Evolutionary conservation across 2,888 invertebrate genomes (phyloP), one percentile per base, ranked within the genome.

Genomic region (Rhingia rostrata): DNA sequence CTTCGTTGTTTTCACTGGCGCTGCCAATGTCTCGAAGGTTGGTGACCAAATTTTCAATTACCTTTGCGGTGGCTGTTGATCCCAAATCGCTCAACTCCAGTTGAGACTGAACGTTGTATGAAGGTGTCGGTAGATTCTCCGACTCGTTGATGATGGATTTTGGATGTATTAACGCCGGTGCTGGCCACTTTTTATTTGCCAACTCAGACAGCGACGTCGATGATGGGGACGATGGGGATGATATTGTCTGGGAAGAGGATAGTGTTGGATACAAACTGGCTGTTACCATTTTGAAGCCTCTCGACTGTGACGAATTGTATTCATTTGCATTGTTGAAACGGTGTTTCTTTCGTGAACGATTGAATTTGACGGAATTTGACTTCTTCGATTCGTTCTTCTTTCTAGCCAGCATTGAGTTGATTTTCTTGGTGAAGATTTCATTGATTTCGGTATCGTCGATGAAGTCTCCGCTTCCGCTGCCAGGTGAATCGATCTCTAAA

Each of bases 381-480:
- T 60, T 72, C 6, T 14, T 12, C 0, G 67, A 56, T 3, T 66
- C 14, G 35, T 35, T 67, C 6, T 67, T 32, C 14, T 73, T 73
- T 53, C 6, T 72, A 35, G 45, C 75, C 58, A 43, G 7, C 10
- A 51, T 58, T 7, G 32, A 9, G 10, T 66, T 78, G 4, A 56
- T 33, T 49, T 64, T 47, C 7, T 35, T 84, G 10, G 56, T 53
- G n/a, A 69, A 56, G 6, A 81, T 77, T 33, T 75, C 66, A 37
- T 86, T 84, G 12, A 74, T 69, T 53, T 82, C 79, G 6, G 77
- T 84, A 9, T 86, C 81, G 43, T 87, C 86, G 39, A 86, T 66
- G 45, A 86, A 87, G 56, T 87, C 86, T 30, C 88, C 88, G 54
- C 88, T 88, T 6, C 88, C 88, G 60, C 87, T 88, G n/a, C 78